Percentiles rank a stretch among this genome's conserved stretches.
Evolutionary conservation across 1,140 invertebrate species (phyloP).

Genomic region (Gonioctena quinquepunctata): DNA sequence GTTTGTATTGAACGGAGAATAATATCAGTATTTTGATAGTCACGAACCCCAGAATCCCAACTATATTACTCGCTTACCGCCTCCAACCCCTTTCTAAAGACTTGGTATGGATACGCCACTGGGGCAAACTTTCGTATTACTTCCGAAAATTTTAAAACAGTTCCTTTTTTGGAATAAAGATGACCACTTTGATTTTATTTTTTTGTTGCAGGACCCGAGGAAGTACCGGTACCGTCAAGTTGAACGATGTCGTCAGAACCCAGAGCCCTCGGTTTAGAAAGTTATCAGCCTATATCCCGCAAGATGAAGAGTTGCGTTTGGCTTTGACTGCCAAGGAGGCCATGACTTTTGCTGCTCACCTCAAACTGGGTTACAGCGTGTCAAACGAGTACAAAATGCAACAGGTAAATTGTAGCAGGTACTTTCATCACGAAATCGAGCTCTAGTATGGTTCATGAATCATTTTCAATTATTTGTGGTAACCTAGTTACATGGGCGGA

Average conservation of each 20-base stretch:
- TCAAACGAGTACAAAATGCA: slow-evolving; percentile 65
- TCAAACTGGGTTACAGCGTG: slow-evolving; percentile 77
- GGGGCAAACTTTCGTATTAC: too few relatives aligned
- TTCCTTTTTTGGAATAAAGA: not conserved
- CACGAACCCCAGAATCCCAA: too few relatives aligned
- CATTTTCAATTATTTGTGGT: too few relatives aligned
- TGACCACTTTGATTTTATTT: not conserved
- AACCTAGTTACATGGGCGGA: too few relatives aligned
- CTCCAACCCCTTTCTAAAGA: too few relatives aligned
- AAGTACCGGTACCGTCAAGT: slow-evolving; percentile 58
- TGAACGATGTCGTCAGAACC: slow-evolving; percentile 57
- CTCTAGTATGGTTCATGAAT: too few relatives aligned
- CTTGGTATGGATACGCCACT: too few relatives aligned
- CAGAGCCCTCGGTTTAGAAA: slow-evolving; percentile 76
- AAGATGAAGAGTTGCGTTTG: slow-evolving; percentile 83
- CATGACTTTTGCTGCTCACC: slow-evolving; percentile 83
- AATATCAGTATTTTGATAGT: too few relatives aligned
- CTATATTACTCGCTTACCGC: too few relatives aligned
- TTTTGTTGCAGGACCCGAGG: slow-evolving; percentile 58
- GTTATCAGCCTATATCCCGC: slow-evolving; percentile 89
- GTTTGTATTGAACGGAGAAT: too few relatives aligned
- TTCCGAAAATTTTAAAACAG: not conserved
- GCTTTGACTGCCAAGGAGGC: slow-evolving; percentile 84
- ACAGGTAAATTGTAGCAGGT: slow-evolving; percentile 57
- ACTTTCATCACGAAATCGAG: not conserved